Percentiles rank a stretch among this genome's conserved stretches.
Evolutionary conservation across 2,888 invertebrate genomes (phyloP).

Genomic region (Nymphalis polychloros): DNA sequence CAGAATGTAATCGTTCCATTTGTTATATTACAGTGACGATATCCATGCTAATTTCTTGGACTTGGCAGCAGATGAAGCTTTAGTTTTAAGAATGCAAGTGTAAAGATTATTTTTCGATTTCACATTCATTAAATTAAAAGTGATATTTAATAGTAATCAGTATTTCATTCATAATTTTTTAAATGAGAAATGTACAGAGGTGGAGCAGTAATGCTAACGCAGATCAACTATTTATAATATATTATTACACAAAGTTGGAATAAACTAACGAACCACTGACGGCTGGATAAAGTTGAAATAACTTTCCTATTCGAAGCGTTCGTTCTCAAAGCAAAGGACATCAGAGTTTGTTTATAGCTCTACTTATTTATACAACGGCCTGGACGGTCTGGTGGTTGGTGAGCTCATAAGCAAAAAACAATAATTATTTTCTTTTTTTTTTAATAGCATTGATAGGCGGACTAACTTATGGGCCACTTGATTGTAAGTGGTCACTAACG

Average conservation of each 20-base stretch:
- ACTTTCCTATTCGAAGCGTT: not conserved
- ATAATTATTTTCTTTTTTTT: too few species aligned
- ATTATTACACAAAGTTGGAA: not conserved
- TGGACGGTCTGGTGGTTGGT: too few species aligned
- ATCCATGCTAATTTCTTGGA: constrained; percentile 65
- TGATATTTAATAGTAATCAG: not conserved
- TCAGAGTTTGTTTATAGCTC: not conserved
- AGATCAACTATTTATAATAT: not conserved
- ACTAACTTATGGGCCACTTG: too few species aligned
- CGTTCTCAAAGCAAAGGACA: not conserved
- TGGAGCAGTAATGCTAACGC: too few species aligned
- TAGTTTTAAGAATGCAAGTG: constrained; percentile 73
- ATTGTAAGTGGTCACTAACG: too few species aligned
- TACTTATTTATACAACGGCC: not conserved
- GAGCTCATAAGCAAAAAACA: too few species aligned
- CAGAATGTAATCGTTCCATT: not conserved
- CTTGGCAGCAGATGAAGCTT: constrained; percentile 67
- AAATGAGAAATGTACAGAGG: too few species aligned
- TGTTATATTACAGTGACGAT: constrained; percentile 62
- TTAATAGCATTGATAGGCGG: too few species aligned
- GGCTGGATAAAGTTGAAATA: not conserved
- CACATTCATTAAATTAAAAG: not conserved
- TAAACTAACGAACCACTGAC: not conserved
- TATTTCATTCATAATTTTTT: not conserved
- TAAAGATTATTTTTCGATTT: constrained; percentile 39